A percentile compares a stretch with the other conserved stretches of the same genome.
These are phyloP conservation scores for Ornithoptera alexandrae DNA, from an alignment of 2,888 invertebrate species.

Conservation along the genomic window DNA sequence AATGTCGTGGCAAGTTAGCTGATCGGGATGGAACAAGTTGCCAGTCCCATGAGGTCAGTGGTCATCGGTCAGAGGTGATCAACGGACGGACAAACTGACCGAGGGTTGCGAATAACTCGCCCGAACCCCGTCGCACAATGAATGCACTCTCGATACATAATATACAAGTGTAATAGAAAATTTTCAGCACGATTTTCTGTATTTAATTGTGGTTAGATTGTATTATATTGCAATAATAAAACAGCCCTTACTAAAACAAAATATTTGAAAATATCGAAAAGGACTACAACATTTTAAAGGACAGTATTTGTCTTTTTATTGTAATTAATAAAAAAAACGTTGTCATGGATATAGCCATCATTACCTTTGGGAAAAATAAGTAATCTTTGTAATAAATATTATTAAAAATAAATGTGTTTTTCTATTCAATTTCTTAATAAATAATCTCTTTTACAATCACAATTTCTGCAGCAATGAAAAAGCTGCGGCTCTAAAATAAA, in stretches of 20 bases:
- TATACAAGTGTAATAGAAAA: slow-evolving; percentile 8
- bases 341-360: too few relatives aligned
- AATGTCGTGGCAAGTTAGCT: slow-evolving; percentile 38
- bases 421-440: too few relatives aligned
- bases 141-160: slow-evolving; percentile 8
- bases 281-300: too few relatives aligned
- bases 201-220: background rate
- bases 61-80: slow-evolving; percentile 71
- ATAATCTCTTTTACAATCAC: too few relatives aligned
- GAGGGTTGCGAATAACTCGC: slow-evolving; percentile 64
- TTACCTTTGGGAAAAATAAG: too few relatives aligned
- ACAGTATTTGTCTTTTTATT: background rate
- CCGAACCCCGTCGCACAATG: slow-evolving; percentile 14
- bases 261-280: too few relatives aligned
- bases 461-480: too few relatives aligned
- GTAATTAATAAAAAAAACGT: background rate
- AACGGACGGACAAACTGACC: slow-evolving; percentile 54
- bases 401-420: too few relatives aligned
- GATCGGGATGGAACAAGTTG: slow-evolving; percentile 43
- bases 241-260: too few relatives aligned
- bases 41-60: slow-evolving; percentile 67
- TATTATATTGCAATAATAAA: too few relatives aligned
- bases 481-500: too few relatives aligned
- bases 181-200: slow-evolving; percentile 10
- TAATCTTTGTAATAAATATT: too few relatives aligned